These are phyloP conservation scores for Drosophila mayri DNA, from an alignment of 1,140 invertebrate genomes.

Conservation along the genomic window DNA sequence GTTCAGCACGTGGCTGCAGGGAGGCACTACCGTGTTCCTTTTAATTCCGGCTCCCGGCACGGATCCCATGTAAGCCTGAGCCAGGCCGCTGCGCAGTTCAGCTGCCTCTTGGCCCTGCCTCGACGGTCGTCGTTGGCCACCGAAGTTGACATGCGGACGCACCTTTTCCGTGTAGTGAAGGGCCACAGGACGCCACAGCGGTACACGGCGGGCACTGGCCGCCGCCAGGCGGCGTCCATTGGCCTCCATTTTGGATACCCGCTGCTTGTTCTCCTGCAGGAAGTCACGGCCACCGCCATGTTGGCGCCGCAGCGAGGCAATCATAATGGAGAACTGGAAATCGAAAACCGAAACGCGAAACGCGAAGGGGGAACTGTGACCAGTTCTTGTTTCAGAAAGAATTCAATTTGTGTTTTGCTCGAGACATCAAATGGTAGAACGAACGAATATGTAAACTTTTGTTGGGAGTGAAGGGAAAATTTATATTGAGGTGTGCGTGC, in stretches of 20 bases:
- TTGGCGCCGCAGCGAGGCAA: conserved; percentile 1
- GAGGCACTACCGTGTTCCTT: neutral
- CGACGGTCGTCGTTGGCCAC: neutral
- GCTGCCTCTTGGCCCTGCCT: neutral
- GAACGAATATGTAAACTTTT: no score
- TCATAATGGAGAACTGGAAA: neutral
- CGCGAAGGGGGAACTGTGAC: neutral
- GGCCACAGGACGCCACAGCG: conserved; percentile 45
- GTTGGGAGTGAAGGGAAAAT: no score
- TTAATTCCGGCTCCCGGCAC: neutral
- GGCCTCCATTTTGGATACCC: conserved; percentile 16
- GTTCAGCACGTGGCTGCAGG: no score
- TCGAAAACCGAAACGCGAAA: neutral
- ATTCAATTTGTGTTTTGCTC: neutral
- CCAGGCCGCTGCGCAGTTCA: conserved; percentile 24
- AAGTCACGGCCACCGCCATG: conserved; percentile 46
- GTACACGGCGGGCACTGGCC: conserved; percentile 14
- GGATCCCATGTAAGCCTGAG: conserved; percentile 15
- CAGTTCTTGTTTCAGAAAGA: neutral
- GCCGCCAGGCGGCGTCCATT: conserved; percentile 21
- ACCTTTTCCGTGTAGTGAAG: conserved; percentile 30
- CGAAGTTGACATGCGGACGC: conserved; percentile 5
- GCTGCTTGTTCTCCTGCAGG: conserved; percentile 41
- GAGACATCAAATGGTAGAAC: no score
- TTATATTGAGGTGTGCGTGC: no score